A percentile compares a stretch with the other conserved stretches of the same genome.
phyloP scores from a whole-genome alignment of 2,113 vertebrate genomes.

The Paracanthobrama guichenoti region DNA sequence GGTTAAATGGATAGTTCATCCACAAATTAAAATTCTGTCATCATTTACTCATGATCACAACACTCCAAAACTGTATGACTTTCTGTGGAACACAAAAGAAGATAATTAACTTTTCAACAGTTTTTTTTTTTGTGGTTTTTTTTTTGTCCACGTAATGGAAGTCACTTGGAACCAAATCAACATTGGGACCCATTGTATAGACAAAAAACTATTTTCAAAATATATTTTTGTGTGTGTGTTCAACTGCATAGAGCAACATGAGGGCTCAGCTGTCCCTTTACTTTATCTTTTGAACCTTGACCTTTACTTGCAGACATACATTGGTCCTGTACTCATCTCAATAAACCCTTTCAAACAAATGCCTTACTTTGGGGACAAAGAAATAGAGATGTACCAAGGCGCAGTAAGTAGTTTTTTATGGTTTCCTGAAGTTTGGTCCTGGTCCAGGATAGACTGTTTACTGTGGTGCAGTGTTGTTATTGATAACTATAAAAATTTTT shows the following conservation, averaged over 20 bases:
- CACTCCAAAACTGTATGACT: background rate
- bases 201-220: too few relatives aligned
- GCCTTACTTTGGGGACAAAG: constrained; percentile 98
- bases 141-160: background rate
- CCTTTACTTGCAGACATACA: constrained; percentile 85
- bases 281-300: constrained; percentile 76
- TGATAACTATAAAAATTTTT: background rate
- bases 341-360: constrained; percentile 99
- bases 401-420: constrained; percentile 80
- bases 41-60: background rate
- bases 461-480: background rate
- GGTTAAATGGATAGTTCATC: background rate
- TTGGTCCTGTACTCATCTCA: constrained; percentile 96
- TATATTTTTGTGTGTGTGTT: background rate
- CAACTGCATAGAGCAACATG: background rate
- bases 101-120: background rate
- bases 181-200: background rate
- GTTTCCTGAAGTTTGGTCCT: too few relatives aligned
- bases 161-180: background rate
- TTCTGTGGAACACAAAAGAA: background rate
- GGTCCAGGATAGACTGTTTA: too few relatives aligned
- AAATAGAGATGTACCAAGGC: constrained; percentile 98
- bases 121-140: background rate
- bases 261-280: background rate
- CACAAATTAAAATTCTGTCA: background rate